Evolutionary conservation across 2,113 vertebrate genomes (phyloP).

Genomic region (Indicator indicator): DNA sequence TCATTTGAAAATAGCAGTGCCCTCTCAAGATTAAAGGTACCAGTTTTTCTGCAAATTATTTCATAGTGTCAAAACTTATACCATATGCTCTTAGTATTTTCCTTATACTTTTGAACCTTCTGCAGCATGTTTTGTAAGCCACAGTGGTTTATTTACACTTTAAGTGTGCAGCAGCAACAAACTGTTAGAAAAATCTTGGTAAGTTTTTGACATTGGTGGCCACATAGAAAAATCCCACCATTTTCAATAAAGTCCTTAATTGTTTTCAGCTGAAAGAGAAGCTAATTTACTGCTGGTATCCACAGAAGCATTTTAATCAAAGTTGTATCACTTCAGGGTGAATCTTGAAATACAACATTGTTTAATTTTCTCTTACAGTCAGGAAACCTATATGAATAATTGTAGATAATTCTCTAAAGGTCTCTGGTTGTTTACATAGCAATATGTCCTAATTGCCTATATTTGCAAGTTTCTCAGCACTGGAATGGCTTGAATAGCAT

Average conservation of each 20-base stretch:
- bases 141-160: neutral
- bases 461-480: neutral
- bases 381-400: neutral
- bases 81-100: neutral
- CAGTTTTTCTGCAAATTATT: neutral
- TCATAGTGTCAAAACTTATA: neutral
- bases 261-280: neutral
- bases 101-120: neutral
- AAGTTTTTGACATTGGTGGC: neutral
- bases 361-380: neutral
- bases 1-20: neutral
- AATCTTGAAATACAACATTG: neutral
- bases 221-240: neutral
- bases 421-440: neutral
- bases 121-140: neutral
- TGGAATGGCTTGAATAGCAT: neutral
- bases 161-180: neutral
- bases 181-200: accelerated
- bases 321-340: neutral
- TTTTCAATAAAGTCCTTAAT: neutral
- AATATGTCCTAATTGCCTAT: neutral
- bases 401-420: neutral
- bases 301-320: neutral
- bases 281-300: neutral
- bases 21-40: neutral